These are phyloP conservation scores for Coturnix japonica DNA, from an alignment of 2,113 vertebrate genomes.

Conservation along the genomic window DNA sequence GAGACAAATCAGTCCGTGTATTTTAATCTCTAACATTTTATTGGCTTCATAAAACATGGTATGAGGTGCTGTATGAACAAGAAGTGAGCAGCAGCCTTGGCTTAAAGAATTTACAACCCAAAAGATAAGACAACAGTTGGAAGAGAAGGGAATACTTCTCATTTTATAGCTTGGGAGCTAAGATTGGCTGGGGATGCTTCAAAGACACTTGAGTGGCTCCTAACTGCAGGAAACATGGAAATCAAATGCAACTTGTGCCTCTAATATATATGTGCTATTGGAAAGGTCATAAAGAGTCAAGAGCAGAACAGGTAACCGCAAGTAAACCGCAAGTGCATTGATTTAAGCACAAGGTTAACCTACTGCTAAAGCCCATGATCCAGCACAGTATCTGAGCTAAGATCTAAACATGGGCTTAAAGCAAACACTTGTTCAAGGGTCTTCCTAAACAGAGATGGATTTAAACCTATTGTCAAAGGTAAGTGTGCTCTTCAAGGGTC, in stretches of 20 bases:
- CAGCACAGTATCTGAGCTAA: neutral
- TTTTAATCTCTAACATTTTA: slow-evolving; percentile 41
- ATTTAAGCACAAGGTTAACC: neutral
- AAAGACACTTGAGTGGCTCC: neutral
- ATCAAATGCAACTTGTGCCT: neutral
- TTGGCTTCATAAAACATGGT: slow-evolving; percentile 13
- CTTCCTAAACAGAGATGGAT: neutral
- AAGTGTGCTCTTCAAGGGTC: neutral
- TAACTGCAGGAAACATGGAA: neutral
- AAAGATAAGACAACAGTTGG: neutral
- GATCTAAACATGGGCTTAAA: neutral
- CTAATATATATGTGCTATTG: neutral
- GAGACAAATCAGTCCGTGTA: neutral
- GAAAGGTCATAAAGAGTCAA: neutral
- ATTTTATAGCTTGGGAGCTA: neutral
- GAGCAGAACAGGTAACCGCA: neutral
- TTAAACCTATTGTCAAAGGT: neutral
- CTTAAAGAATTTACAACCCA: slow-evolving; percentile 11
- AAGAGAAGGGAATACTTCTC: neutral
- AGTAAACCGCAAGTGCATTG: neutral
- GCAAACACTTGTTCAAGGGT: neutral
- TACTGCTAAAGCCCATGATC: neutral
- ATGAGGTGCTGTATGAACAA: slow-evolving; percentile 22
- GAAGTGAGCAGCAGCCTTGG: slow-evolving; percentile 26
- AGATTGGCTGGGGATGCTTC: neutral